phyloP scores from a whole-genome alignment of 1,140 invertebrate genomes.

The Procambarus virginalis region DNA sequence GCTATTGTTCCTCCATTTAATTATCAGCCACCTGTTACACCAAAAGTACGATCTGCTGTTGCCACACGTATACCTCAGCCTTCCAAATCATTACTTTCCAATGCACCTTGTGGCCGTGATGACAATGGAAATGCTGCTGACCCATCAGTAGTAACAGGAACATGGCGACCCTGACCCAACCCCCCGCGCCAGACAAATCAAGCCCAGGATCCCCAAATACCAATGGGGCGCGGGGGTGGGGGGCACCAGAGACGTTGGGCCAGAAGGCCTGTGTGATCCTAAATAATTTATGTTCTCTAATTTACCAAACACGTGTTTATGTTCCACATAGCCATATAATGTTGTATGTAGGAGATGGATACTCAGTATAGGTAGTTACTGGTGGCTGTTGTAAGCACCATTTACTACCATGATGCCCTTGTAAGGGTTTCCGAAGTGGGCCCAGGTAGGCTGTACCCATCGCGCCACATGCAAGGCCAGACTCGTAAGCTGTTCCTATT shows the following conservation, averaged over 20 bases:
- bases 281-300: constrained; percentile 34
- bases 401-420: constrained; percentile 15
- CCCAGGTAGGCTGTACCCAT: constrained; percentile 49
- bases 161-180: constrained; percentile 58
- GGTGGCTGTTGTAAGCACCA: constrained; percentile 40
- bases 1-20: constrained; percentile 78
- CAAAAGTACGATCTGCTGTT: constrained; percentile 34
- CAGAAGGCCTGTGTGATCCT: constrained; percentile 41
- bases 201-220: constrained; percentile 54
- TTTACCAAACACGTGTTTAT: constrained; percentile 38
- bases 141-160: constrained; percentile 40
- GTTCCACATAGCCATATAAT: constrained; percentile 49
- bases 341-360: constrained; percentile 42
- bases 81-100: constrained; percentile 65
- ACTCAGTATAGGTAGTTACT: constrained; percentile 30
- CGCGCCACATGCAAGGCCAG: constrained; percentile 38
- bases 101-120: constrained; percentile 63
- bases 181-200: constrained; percentile 41
- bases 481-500: constrained; percentile 34
- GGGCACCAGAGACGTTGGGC: constrained; percentile 40
- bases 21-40: constrained; percentile 74
- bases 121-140: constrained; percentile 69
- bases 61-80: constrained; percentile 70
- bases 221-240: constrained; percentile 41
- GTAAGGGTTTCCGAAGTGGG: constrained; percentile 20